Base-by-base conservation (phyloP, 2,113 vertebrate genomes). In the Platichthys stellatus region DNA sequence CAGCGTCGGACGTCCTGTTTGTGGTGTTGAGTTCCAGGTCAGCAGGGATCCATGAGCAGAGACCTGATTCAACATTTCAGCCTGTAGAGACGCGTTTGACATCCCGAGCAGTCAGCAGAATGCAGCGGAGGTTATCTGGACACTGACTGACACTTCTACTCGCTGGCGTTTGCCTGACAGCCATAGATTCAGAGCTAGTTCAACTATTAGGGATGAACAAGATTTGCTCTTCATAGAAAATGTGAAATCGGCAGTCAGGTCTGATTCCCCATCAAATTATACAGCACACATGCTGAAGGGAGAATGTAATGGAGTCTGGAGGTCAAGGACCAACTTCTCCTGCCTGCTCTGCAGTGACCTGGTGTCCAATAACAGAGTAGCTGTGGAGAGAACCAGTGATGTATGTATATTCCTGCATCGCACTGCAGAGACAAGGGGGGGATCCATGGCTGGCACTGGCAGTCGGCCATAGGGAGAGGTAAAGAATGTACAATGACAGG, bases 1-100 rank as follows among this genome's bases (percentile, higher is more conserved):
- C 84, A 86, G 81, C 66, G 17, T 90, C 82, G 85, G 89, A 92
- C 69, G 91, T 92, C 89, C 82, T 84, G 80, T 88, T 79, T 74
- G 68, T 3, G 59, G 88, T 87, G 88, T 89, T 88, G 85, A 84
- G 82, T 90, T 90, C 73, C 82, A 88, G 85, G 86, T 90, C 86
- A 85, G 83, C 76, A 47, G 21, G 67, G 66, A 84, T 80, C 64
- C 72, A 35, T n/a, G 43, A 75, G 80, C n/a, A 26, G 61, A 79
- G 76, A 53, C 83, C 79, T 73, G 86, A 86, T 61, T 81, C 57
- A 21, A 66, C 76, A 65, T 67, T 86, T 78, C n/a, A 31, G 47
- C 74, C 78, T 71, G 80, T 84, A 3, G 64, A 85, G 81, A 84
- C 80, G 62, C 5, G 12, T 45, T 24, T 43, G 72, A 78, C 71